Percentiles rank a stretch among this genome's conserved stretches.
Conservation (phyloP, 2,888 invertebrate genomes). For the Malacosoma neustria region DNA sequence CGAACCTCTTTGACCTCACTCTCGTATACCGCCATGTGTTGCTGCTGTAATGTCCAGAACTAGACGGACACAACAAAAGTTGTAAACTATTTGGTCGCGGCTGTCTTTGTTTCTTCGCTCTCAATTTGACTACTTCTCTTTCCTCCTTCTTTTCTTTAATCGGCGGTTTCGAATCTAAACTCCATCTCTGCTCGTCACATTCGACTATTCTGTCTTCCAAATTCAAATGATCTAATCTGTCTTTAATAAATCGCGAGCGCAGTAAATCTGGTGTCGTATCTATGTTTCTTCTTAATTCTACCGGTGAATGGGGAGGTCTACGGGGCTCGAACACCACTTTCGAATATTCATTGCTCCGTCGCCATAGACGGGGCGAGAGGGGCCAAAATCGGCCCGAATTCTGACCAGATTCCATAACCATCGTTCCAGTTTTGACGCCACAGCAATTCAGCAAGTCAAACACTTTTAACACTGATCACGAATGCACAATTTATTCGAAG, state of each 20-base stretch:
- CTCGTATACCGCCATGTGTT: conserved; percentile 65
- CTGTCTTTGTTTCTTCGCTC: conserved; percentile 55
- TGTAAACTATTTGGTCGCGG: conserved; percentile 64
- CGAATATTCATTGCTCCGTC: conserved; percentile 62
- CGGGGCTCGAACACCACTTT: conserved; percentile 65
- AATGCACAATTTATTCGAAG: no score
- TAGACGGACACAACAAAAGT: conserved; percentile 57
- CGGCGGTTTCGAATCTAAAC: conserved; percentile 51
- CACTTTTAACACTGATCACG: conserved; percentile 9
- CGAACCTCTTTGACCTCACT: conserved; percentile 61
- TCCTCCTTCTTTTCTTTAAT: conserved; percentile 44
- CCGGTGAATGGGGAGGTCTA: conserved; percentile 51
- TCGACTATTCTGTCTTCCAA: conserved; percentile 35
- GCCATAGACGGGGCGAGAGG: conserved; percentile 60
- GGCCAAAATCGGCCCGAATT: conserved; percentile 62
- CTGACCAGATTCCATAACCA: conserved; percentile 65
- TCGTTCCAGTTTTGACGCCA: conserved; percentile 30
- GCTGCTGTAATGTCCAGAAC: conserved; percentile 63
- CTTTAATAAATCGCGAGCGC: conserved; percentile 44
- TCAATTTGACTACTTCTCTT: conserved; percentile 52
- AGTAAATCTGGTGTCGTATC: conserved; percentile 52
- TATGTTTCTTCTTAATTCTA: conserved; percentile 38
- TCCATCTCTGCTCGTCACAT: conserved; percentile 40
- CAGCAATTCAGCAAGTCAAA: no score
- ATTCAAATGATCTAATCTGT: conserved; percentile 47